Evolutionary conservation across 2,113 vertebrate genomes (phyloP).

Genomic region (Cyanoliseus patagonus): DNA sequence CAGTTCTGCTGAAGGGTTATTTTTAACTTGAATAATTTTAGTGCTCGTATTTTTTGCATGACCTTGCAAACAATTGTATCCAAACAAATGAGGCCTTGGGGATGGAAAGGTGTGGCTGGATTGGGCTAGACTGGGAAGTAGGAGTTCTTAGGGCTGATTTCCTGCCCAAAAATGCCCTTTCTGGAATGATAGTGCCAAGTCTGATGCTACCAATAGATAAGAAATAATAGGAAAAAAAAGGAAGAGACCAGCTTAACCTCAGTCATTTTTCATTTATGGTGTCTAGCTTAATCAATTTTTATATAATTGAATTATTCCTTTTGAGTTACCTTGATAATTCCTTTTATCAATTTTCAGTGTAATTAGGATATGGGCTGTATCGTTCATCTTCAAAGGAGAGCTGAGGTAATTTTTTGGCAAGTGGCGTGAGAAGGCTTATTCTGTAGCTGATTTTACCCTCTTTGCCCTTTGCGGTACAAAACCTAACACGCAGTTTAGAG

Average conservation of each 20-base stretch:
- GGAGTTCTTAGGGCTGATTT: neutral
- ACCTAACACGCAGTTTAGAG: neutral
- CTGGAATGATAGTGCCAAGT: neutral
- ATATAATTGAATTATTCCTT: neutral
- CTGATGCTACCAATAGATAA: neutral
- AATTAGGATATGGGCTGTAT: neutral
- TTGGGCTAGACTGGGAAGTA: neutral
- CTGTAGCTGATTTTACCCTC: neutral
- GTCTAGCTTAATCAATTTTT: constrained; percentile 3
- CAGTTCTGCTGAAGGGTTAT: neutral
- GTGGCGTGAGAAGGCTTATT: neutral
- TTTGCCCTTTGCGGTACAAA: neutral
- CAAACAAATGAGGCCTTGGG: neutral
- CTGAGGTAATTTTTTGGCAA: neutral
- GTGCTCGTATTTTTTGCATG: neutral
- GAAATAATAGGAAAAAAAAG: neutral
- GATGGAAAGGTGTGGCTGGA: neutral
- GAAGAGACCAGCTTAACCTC: neutral
- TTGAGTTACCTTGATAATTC: neutral
- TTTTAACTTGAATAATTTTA: constrained; percentile 9
- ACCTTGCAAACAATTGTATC: constrained; percentile 12
- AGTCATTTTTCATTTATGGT: neutral
- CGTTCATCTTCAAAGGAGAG: neutral
- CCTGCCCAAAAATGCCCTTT: neutral
- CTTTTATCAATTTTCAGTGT: neutral